Percentiles rank a stretch among this genome's conserved stretches.
These are phyloP conservation scores for Gopherus evgoodei DNA, from an alignment of 2,113 vertebrate species.

Conservation along the genomic window DNA sequence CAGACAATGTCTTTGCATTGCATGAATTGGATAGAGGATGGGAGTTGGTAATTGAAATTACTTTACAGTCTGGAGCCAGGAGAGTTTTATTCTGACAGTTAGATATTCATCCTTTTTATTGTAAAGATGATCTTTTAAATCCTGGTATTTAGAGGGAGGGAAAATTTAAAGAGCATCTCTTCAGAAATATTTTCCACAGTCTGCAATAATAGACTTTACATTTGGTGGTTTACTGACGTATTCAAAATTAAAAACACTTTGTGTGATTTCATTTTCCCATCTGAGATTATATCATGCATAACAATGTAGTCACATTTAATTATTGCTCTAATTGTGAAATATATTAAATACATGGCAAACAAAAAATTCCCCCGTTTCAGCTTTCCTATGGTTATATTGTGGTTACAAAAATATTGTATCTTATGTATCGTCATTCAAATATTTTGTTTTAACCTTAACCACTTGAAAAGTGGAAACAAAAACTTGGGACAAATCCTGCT, in stretches of 20 bases:
- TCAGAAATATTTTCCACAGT: neutral
- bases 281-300: conserved; percentile 62
- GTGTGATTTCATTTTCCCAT: conserved; percentile 64
- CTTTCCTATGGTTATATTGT: neutral
- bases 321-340: conserved; percentile 4
- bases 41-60: neutral
- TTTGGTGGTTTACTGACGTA: conserved; percentile 1
- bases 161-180: neutral
- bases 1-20: neutral
- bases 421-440: neutral
- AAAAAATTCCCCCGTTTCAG: neutral
- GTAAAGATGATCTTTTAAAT: neutral
- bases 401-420: conserved; percentile 8
- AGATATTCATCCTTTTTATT: neutral
- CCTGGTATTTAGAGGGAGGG: neutral
- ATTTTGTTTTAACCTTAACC: neutral
- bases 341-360: neutral
- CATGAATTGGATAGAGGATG: neutral
- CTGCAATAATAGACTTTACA: neutral
- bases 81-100: neutral
- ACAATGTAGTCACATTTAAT: conserved; percentile 53
- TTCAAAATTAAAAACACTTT: conserved; percentile 23
- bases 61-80: neutral
- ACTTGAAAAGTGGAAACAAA: neutral
- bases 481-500: neutral